Base-by-base conservation (phyloP, 2,888 invertebrate genomes). In the Latrodectus hesperus region DNA sequence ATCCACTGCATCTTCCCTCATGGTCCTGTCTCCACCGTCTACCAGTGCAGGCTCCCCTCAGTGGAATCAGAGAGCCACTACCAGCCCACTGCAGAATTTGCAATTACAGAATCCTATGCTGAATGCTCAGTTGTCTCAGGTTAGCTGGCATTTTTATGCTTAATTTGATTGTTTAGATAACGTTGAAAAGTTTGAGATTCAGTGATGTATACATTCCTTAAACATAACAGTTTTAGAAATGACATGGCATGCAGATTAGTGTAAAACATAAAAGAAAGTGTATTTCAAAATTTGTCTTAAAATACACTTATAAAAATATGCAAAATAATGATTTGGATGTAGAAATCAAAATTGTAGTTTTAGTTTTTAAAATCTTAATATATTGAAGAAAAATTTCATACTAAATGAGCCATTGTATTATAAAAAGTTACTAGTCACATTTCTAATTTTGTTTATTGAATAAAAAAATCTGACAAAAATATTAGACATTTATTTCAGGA, bases 81-180 rank as follows among this genome's bases (percentile, higher is more conserved):
- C 84, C 38, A 85, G 82, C 68, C 85, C 87, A 14, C 81, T 81
- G n/a, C 82, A 84, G 17, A 88, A 84, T 64, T 80, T 91, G 17
- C 91, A 91, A 79, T 90, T 91, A 79, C 95, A 97, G 92, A 96
- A 97, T 93, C 96, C 97, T 53, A 96, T 97, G 96, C 94, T 97
- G 91, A 96, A 95, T 93, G 96, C 96, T 90, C 96, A 96, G 93
- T 93, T 96, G 91, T 95, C 95, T 92, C 96, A 96, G 93, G 94
- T 89, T n/a, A 60, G 38, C 38, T 38, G 4, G 6, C 6, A 38
- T 38, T 38, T 38, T 38, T 38, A 38, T 38, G 38, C 2, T 38
- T 38, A 38, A 38, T 38, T 38, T 38, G 38, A 38, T 38, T 38
- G 38, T 38, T 1, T 38, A 6, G 1, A 6, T 38, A 38, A 6